These are phyloP conservation scores for Sternotherus odoratus DNA, from an alignment of 2,797 vertebrate species.

Conservation along the genomic window DNA sequence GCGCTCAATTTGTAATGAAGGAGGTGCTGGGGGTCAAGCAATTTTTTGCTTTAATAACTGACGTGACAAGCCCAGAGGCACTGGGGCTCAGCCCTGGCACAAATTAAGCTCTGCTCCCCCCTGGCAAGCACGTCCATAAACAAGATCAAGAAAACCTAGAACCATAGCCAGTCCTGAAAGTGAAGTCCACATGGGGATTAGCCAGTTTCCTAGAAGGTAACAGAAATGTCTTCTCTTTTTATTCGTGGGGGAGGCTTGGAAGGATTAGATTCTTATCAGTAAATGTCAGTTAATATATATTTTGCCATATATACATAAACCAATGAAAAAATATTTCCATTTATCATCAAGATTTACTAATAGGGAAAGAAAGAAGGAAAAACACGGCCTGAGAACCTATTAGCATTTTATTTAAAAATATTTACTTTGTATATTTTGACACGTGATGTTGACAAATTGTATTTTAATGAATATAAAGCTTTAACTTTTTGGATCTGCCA, in stretches of 20 bases:
- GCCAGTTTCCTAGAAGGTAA: not conserved
- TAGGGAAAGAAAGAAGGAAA: not conserved
- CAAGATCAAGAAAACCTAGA: not conserved
- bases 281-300: not conserved
- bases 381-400: not conserved
- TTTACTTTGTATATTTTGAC: not conserved
- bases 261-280: not conserved
- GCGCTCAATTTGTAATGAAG: too few relatives aligned
- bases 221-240: not conserved
- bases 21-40: too few relatives aligned
- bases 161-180: not conserved
- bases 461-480: not conserved
- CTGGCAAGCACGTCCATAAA: not conserved
- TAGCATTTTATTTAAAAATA: not conserved
- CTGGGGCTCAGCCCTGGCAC: too few relatives aligned
- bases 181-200: not conserved
- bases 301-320: not conserved
- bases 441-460: not conserved
- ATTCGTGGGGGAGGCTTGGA: not conserved
- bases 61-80: too few relatives aligned
- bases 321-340: not conserved
- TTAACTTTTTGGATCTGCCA: not conserved
- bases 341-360: not conserved
- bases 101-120: not conserved
- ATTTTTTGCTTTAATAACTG: too few relatives aligned